Conservation (phyloP, 2,797 vertebrate genomes). For the Crypturellus tataupa region DNA sequence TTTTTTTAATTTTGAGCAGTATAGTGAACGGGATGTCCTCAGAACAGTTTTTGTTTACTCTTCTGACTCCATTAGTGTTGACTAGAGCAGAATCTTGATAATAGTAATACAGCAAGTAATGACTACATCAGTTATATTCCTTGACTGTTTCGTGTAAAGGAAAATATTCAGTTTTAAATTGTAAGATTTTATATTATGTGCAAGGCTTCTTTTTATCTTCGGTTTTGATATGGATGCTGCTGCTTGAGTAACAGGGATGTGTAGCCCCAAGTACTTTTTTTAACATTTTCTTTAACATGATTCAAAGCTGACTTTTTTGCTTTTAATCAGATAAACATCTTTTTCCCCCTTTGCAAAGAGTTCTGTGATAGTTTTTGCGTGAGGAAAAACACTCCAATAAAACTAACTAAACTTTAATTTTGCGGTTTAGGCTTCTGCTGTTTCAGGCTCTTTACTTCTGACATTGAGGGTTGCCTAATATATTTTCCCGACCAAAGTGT, state of each 20-base stretch:
- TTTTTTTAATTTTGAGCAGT: background rate
- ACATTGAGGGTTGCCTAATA: constrained; percentile 19
- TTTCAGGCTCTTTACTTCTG: constrained; percentile 7
- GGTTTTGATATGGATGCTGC: background rate
- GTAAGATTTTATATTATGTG: background rate
- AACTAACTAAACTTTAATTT: background rate
- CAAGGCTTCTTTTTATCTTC: background rate
- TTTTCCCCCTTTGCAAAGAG: background rate
- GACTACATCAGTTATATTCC: background rate
- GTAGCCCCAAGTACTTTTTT: background rate
- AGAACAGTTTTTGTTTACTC: background rate
- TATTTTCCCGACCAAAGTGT: constrained; percentile 13
- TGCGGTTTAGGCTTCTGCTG: background rate
- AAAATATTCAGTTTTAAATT: background rate
- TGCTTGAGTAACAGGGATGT: background rate
- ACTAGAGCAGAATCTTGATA: background rate
- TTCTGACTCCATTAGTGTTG: background rate
- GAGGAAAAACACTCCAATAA: background rate
- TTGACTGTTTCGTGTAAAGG: background rate
- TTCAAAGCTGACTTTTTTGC: background rate
- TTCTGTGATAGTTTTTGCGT: background rate
- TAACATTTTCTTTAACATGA: background rate
- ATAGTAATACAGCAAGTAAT: background rate
- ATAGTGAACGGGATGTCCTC: background rate
- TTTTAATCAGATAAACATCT: background rate